Conservation (phyloP, 2,797 vertebrate species). For the Schizopygopsis malacanthus region DNA sequence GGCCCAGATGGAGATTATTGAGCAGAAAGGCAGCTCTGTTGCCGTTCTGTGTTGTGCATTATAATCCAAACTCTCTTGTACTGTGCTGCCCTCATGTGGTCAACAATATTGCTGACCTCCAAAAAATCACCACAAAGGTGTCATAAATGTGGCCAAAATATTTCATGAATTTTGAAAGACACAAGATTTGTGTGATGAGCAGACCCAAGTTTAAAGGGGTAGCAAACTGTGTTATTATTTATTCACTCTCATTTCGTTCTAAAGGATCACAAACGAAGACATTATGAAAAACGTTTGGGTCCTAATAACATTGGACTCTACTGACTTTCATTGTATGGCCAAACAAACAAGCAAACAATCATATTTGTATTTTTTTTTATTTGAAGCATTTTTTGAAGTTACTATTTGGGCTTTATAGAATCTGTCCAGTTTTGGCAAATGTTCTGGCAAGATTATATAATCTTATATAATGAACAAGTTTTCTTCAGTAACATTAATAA, state of each 20-base stretch:
- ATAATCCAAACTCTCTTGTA: conserved; percentile 66
- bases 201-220: background rate
- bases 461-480: background rate
- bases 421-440: background rate
- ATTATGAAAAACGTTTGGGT: background rate
- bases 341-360: too few relatives aligned
- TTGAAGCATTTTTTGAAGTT: background rate
- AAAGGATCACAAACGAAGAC: background rate
- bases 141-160: background rate
- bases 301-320: too few relatives aligned
- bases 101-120: conserved; percentile 24
- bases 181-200: background rate
- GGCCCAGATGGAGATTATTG: background rate
- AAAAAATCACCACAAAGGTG: background rate
- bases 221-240: background rate
- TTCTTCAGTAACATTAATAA: background rate
- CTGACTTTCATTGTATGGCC: too few relatives aligned
- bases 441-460: background rate
- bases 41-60: conserved; percentile 23
- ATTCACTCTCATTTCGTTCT: background rate
- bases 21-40: conserved; percentile 19
- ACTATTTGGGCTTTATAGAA: background rate
- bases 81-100: conserved; percentile 76
- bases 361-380: too few relatives aligned
- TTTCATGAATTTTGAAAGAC: background rate